phyloP scores from a whole-genome alignment of 2,113 vertebrate species.

The Pterocles burchelli region DNA sequence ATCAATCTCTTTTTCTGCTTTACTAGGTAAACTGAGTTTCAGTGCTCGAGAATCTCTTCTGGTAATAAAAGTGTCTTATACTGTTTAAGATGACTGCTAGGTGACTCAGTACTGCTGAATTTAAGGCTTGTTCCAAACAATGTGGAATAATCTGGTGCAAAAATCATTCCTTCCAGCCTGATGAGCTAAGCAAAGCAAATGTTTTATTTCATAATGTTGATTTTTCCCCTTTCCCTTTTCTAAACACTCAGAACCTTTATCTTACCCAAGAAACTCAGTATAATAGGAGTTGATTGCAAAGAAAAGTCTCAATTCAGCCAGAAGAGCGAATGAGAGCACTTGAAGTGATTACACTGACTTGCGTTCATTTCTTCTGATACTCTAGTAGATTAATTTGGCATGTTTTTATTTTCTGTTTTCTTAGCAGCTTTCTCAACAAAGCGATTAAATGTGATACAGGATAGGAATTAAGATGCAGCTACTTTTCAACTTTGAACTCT shows the following conservation, averaged over 20 bases:
- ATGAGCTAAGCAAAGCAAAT: neutral
- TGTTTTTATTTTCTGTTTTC: neutral
- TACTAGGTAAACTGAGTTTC: neutral
- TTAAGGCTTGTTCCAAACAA: neutral
- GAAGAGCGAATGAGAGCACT: neutral
- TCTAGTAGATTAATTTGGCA: neutral
- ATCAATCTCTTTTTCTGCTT: neutral
- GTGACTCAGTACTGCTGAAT: neutral
- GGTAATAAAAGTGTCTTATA: neutral
- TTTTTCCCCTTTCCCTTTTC: neutral
- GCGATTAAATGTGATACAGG: neutral
- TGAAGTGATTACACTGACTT: neutral
- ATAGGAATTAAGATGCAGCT: neutral
- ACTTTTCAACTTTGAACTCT: neutral
- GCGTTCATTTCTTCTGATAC: neutral
- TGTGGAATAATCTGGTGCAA: neutral
- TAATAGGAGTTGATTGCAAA: neutral
- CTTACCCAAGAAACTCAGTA: neutral
- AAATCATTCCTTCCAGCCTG: neutral
- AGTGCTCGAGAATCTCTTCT: neutral
- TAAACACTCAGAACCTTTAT: neutral
- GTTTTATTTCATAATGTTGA: neutral
- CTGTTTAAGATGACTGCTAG: neutral
- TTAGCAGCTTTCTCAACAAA: neutral
- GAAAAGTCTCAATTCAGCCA: neutral